Base-by-base conservation (phyloP, 2,797 vertebrate genomes). In the Cygnus olor region DNA sequence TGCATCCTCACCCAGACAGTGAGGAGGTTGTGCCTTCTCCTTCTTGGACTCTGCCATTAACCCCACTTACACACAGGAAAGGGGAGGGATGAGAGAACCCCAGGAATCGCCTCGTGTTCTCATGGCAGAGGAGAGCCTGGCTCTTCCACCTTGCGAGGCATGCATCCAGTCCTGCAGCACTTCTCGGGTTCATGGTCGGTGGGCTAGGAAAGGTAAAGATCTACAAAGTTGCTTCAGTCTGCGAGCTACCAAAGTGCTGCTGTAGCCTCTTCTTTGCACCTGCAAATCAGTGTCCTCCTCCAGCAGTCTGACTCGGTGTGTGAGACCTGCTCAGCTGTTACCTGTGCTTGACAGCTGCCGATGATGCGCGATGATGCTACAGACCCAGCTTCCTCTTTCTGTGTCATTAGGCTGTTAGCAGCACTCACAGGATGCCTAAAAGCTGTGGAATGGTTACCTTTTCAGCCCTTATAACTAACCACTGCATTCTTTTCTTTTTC, bases 141-240 rank as follows among this genome's bases (percentile, higher is more conserved):
- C 19, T 74, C 7, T 60, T 70, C 36, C 0, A 14, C 14, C 11
- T 8, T 0, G 0, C 34, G 21, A 28, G 21, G 22, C 19, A 11
- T 0, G 0, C 72, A 88, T 76, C 49, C 47, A n/a, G 40, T 68
- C 34, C 36, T 90, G 27, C 21, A 63, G 4, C 3, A 1, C 27
- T 45, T 68, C 14, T 10, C 14, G 6, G 6, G 85, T 85, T 85
- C 64, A 40, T 45, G 42, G 9, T 24, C 53, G 25, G 5, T 56
- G 12, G 27, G 30, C 21, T 77, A 32, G 54, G n/a, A 44, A 7
- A 85, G 68, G 10, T 25, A 3, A 76, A 49, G 53, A 57, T 66
- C 14, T 32, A 6, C n/a, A 10, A 18, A 82, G 19, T 44, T 65
- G 7, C 47, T 93, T 4, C 12, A 16, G 49, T 0, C 14, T 36